Conservation (phyloP, 2,888 invertebrate species). For the Drosophila emarginata region DNA sequence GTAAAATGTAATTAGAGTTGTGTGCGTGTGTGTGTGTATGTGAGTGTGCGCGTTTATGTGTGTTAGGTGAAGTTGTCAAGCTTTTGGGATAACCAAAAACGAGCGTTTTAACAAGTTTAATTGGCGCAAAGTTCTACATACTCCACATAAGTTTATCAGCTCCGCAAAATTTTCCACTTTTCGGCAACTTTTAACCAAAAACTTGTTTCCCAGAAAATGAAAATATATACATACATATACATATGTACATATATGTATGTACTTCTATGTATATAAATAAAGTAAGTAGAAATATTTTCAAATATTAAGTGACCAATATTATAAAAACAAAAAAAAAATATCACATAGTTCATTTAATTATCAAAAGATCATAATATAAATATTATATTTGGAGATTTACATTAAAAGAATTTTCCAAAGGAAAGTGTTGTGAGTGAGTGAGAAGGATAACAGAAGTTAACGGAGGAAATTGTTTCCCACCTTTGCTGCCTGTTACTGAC, state of each 20-base stretch:
- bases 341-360: too few species aligned
- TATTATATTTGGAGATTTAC: too few species aligned
- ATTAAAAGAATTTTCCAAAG: too few species aligned
- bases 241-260: too few species aligned
- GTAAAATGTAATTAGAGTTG: constrained; percentile 77
- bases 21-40: constrained; percentile 49
- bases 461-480: background rate
- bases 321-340: too few species aligned
- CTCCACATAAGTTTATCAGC: constrained; percentile 67
- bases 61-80: constrained; percentile 65
- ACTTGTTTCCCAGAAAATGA: background rate
- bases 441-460: background rate
- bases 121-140: constrained; percentile 75
- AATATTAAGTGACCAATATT: too few species aligned
- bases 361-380: too few species aligned
- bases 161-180: constrained; percentile 43
- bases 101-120: constrained; percentile 78
- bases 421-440: too few species aligned
- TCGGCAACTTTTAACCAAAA: constrained; percentile 52
- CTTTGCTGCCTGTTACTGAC: constrained; percentile 33
- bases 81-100: constrained; percentile 77
- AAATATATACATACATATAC: constrained; percentile 27
- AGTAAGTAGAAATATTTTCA: too few species aligned
- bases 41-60: background rate
- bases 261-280: too few species aligned